A percentile compares a stretch with the other conserved stretches of the same genome.
phyloP scores from a whole-genome alignment of 2,797 vertebrate genomes.

The Enteromius anoplus region DNA sequence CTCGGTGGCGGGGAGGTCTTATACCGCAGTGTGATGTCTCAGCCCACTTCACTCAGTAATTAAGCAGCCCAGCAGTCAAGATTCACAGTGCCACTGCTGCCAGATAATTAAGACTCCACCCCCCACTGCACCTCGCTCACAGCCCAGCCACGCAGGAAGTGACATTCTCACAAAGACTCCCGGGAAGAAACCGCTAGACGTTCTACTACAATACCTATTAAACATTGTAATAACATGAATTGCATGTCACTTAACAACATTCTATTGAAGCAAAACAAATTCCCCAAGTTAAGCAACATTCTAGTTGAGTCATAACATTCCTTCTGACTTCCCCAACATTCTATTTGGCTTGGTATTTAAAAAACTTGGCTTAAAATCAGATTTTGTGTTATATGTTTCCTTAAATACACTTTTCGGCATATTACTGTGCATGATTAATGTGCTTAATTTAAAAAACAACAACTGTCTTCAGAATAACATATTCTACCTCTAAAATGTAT shows the following conservation, averaged over 20 bases:
- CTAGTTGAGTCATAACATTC: neutral
- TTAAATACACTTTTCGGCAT: neutral
- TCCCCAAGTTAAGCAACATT: neutral
- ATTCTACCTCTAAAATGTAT: neutral
- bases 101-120: constrained; percentile 58
- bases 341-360: neutral
- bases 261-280: neutral
- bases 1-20: constrained; percentile 36
- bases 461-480: neutral
- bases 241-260: neutral
- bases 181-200: constrained; percentile 30
- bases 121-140: constrained; percentile 50
- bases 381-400: neutral
- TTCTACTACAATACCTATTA: constrained; percentile 35
- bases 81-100: constrained; percentile 53
- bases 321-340: neutral
- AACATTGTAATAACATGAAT: constrained; percentile 27
- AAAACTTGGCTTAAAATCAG: neutral
- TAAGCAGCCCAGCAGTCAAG: constrained; percentile 59
- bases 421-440: neutral
- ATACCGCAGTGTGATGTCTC: constrained; percentile 47
- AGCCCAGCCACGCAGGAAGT: constrained; percentile 49
- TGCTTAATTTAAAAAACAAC: neutral
- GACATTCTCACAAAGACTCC: constrained; percentile 40
- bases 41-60: constrained; percentile 56